Conservation (phyloP, 1,140 invertebrate genomes). For the Drosophila kanapiae region DNA sequence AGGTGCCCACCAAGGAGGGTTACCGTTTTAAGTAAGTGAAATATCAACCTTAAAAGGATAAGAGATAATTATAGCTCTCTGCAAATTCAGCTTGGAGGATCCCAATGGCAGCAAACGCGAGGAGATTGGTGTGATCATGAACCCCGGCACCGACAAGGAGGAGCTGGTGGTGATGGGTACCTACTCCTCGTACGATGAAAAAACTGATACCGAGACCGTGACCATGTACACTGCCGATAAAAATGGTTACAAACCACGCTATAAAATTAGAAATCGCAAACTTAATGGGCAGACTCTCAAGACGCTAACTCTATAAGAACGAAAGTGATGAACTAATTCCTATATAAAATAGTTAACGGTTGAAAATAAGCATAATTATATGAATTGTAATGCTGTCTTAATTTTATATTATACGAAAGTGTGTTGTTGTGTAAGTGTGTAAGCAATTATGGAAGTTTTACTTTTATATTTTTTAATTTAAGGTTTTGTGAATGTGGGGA, state of each 20-base stretch:
- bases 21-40: constrained; percentile 67
- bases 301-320: not conserved
- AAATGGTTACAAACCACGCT: constrained; percentile 73
- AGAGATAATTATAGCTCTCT: not conserved
- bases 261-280: constrained; percentile 74
- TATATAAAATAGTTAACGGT: not conserved
- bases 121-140: constrained; percentile 75
- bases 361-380: not conserved
- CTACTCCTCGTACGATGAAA: constrained; percentile 65
- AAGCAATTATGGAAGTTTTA: not conserved
- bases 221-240: constrained; percentile 83
- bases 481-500: not conserved
- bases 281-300: constrained; percentile 24
- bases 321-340: not conserved
- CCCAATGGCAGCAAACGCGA: constrained; percentile 76
- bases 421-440: not conserved
- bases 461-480: not conserved
- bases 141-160: constrained; percentile 71
- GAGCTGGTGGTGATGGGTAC: constrained; percentile 78
- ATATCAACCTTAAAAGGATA: not conserved
- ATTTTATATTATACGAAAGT: too few relatives aligned
- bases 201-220: constrained; percentile 69
- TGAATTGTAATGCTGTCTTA: not conserved
- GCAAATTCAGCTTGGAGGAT: not conserved
- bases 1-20: constrained; percentile 67